These are phyloP conservation scores for Columba guinea DNA, from an alignment of 2,797 vertebrate species.

Conservation along the genomic window DNA sequence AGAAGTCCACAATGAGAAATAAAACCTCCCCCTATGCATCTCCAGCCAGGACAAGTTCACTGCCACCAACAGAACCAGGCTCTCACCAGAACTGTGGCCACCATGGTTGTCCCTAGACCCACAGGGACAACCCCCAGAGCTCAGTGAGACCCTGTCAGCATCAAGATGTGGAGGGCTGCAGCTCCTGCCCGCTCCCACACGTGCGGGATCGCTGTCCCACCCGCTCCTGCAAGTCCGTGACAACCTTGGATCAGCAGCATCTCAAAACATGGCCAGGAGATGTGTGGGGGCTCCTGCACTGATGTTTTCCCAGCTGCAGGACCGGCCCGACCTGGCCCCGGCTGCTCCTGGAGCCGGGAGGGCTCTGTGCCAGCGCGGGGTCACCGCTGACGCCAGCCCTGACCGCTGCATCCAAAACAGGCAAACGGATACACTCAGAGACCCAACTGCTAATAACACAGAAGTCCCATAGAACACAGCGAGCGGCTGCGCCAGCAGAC, in stretches of 20 bases:
- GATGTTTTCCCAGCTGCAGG: slow-evolving; percentile 50
- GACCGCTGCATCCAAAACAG: neutral
- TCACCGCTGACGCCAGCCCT: neutral
- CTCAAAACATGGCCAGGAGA: neutral
- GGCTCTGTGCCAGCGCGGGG: neutral
- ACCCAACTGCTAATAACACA: neutral
- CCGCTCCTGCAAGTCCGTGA: neutral
- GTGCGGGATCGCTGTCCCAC: fast-evolving
- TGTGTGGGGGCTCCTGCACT: fast-evolving
- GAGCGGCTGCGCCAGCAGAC: fast-evolving
- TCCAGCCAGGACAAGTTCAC: neutral
- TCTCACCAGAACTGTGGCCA: neutral
- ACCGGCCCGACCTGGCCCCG: neutral
- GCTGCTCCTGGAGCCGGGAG: neutral
- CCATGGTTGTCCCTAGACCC: neutral
- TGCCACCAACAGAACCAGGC: neutral
- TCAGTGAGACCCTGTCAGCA: fast-evolving
- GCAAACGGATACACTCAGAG: fast-evolving
- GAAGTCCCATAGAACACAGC: fast-evolving
- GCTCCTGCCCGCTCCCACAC: fast-evolving
- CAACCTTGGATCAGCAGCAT: neutral
- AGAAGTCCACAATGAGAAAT: neutral
- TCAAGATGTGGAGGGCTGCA: fast-evolving
- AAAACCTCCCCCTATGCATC: neutral
- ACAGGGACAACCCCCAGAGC: neutral